Evolutionary conservation across 2,113 vertebrate species (phyloP).

Genomic region (Bubo scandiacus): DNA sequence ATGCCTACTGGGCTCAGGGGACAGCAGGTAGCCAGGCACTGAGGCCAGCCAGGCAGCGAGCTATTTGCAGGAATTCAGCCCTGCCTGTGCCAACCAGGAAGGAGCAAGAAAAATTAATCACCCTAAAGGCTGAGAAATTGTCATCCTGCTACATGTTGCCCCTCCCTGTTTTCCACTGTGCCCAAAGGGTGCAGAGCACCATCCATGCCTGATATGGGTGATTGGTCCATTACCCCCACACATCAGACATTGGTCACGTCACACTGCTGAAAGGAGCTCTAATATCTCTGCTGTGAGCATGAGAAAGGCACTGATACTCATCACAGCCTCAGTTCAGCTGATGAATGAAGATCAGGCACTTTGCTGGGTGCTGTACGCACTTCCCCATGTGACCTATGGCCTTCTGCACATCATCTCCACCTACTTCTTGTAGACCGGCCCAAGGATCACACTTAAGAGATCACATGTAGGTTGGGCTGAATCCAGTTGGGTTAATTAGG

Average conservation of each 20-base stretch:
- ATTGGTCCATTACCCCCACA: not conserved
- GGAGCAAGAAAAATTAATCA: not conserved
- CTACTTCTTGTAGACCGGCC: not conserved
- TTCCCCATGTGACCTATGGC: fast-evolving
- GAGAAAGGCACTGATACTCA: not conserved
- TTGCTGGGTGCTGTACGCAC: fast-evolving
- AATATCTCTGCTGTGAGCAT: fast-evolving
- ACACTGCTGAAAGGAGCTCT: not conserved
- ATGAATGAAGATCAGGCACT: not conserved
- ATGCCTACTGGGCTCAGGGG: not conserved
- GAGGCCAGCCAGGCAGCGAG: fast-evolving
- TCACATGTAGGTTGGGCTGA: not conserved
- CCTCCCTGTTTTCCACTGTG: not conserved
- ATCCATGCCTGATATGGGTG: fast-evolving
- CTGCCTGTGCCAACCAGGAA: constrained; percentile 48
- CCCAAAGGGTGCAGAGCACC: not conserved
- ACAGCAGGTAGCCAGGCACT: not conserved
- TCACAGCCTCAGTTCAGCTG: fast-evolving
- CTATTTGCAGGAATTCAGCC: constrained; percentile 2
- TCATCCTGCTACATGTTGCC: not conserved
- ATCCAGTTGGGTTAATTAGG: not conserved
- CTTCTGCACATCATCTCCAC: not conserved
- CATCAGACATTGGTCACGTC: fast-evolving
- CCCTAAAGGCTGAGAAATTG: not conserved
- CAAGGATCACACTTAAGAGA: not conserved